Percentiles rank a stretch among this genome's conserved stretches.
phyloP scores from a whole-genome alignment of 2,888 invertebrate genomes.

The Erebia epiphron region DNA sequence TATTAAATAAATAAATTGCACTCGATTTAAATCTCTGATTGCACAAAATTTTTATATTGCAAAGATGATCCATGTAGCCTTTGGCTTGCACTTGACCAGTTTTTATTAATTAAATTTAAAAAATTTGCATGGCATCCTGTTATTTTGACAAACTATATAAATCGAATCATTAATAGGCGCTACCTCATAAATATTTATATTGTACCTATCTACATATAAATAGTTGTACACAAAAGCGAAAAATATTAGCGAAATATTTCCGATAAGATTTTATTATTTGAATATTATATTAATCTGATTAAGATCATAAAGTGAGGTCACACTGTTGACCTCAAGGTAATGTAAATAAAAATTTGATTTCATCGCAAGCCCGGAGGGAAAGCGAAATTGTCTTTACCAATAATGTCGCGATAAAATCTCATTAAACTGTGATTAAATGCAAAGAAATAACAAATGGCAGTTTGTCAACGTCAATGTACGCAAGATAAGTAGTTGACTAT shows the following conservation, averaged over 20 bases:
- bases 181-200: too few species aligned
- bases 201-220: neutral
- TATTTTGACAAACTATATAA: too few species aligned
- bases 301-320: slow-evolving; percentile 32
- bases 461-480: slow-evolving; percentile 14
- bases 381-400: slow-evolving; percentile 21
- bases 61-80: neutral
- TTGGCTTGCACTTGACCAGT: neutral
- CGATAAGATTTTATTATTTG: slow-evolving; percentile 22
- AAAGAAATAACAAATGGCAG: slow-evolving; percentile 2
- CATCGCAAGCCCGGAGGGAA: slow-evolving; percentile 24
- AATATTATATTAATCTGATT: slow-evolving; percentile 28
- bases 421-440: slow-evolving; percentile 7
- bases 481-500: neutral
- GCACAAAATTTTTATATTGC: neutral
- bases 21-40: too few species aligned
- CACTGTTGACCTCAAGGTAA: slow-evolving; percentile 29
- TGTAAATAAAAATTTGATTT: slow-evolving; percentile 29
- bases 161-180: too few species aligned
- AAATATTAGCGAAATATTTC: slow-evolving; percentile 3
- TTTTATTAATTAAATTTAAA: too few species aligned
- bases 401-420: slow-evolving; percentile 20
- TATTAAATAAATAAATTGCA: neutral
- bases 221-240: neutral
- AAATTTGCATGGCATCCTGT: too few species aligned